A percentile compares a stretch with the other conserved stretches of the same genome.
phyloP scores from a whole-genome alignment of 2,888 invertebrate genomes.

The Drosophila multiciliata region DNA sequence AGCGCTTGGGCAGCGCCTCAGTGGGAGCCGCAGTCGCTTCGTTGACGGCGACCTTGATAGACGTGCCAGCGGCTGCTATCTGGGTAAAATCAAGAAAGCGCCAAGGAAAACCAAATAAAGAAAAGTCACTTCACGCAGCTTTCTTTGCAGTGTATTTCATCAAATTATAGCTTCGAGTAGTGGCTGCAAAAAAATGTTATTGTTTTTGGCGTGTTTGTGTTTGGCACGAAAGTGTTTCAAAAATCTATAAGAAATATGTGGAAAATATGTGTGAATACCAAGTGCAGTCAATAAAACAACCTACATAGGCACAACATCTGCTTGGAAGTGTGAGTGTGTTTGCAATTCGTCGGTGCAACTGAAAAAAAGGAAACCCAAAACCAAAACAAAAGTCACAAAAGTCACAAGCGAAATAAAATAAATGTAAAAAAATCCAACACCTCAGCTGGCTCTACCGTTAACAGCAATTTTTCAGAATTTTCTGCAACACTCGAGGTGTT shows the following conservation, averaged over 20 bases:
- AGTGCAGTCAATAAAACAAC: slow-evolving; percentile 35
- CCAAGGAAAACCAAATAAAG: background rate
- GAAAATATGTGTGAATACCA: slow-evolving; percentile 41
- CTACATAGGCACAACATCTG: slow-evolving; percentile 26
- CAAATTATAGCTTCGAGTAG: slow-evolving; percentile 21
- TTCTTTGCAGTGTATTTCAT: slow-evolving; percentile 51
- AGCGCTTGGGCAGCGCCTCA: slow-evolving; percentile 21
- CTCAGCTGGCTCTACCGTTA: slow-evolving; percentile 39
- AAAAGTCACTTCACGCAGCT: slow-evolving; percentile 40
- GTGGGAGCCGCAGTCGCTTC: slow-evolving; percentile 78
- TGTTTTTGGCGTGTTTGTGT: slow-evolving; percentile 47
- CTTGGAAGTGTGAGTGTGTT: slow-evolving; percentile 3
- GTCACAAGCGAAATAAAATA: slow-evolving; percentile 19
- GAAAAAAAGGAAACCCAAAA: slow-evolving; percentile 1
- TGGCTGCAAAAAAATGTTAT: slow-evolving; percentile 36
- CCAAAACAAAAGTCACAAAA: slow-evolving; percentile 15
- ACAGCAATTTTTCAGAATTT: slow-evolving; percentile 32
- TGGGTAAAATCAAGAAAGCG: slow-evolving; percentile 24
- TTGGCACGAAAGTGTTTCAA: slow-evolving; percentile 64
- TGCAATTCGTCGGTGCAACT: slow-evolving; percentile 9
- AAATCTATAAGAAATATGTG: slow-evolving; percentile 54
- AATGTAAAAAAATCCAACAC: slow-evolving; percentile 31
- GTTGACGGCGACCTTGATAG: slow-evolving; percentile 85
- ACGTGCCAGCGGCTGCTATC: slow-evolving; percentile 81
- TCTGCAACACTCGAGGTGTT: slow-evolving; percentile 52